Evolutionary conservation across 2,888 invertebrate genomes (phyloP).

Genomic region (Muschampia plurimacula): DNA sequence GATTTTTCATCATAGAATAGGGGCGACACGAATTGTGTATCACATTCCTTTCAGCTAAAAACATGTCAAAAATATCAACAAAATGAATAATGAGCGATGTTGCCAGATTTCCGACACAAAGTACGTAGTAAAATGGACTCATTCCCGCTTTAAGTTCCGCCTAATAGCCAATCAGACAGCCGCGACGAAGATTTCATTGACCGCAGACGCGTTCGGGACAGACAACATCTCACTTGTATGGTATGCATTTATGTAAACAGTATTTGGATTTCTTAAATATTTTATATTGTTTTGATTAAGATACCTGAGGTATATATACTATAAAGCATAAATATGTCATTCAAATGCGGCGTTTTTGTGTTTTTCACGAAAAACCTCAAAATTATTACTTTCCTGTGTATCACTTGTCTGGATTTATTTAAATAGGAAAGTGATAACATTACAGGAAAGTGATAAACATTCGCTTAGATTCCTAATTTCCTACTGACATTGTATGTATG

Average conservation of each 20-base stretch:
- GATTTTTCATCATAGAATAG: slow-evolving; percentile 41
- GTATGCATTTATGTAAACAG: slow-evolving; percentile 3
- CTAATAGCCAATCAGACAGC: slow-evolving; percentile 36
- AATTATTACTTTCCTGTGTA: slow-evolving; percentile 34
- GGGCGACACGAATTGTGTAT: slow-evolving; percentile 43
- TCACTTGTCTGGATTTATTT: slow-evolving; percentile 28
- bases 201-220: slow-evolving; percentile 37
- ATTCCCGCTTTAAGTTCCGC: slow-evolving; percentile 28
- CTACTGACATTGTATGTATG: slow-evolving; percentile 11
- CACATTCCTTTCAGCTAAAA: slow-evolving; percentile 42
- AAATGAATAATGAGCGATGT: slow-evolving; percentile 36
- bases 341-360: slow-evolving; percentile 40
- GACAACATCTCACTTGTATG: slow-evolving; percentile 38
- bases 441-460: slow-evolving; percentile 36
- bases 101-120: slow-evolving; percentile 33
- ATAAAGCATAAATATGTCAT: slow-evolving; percentile 36
- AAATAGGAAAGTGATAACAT: slow-evolving; percentile 39
- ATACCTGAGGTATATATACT: slow-evolving; percentile 30
- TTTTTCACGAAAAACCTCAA: slow-evolving; percentile 39
- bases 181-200: slow-evolving; percentile 36
- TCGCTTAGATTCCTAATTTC: slow-evolving; percentile 26
- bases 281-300: slow-evolving; percentile 38
- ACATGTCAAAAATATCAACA: slow-evolving; percentile 35
- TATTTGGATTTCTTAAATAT: slow-evolving; percentile 35
- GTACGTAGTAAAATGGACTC: slow-evolving; percentile 30